Percentiles rank a stretch among this genome's conserved stretches.
These are phyloP conservation scores for Sylvietta virens DNA, from an alignment of 2,113 vertebrate species.

Conservation along the genomic window DNA sequence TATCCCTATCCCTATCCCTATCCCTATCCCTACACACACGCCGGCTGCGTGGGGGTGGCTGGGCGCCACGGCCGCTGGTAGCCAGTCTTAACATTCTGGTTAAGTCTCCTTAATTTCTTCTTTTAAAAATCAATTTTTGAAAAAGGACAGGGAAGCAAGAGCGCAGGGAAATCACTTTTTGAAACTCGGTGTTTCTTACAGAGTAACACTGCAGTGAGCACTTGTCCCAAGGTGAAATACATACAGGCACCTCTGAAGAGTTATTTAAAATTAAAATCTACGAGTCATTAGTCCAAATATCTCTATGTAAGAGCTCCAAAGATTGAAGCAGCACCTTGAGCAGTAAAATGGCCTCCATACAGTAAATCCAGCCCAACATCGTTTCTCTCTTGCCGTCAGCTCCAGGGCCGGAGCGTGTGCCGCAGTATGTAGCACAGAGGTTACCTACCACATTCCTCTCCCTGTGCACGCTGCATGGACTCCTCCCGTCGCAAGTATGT, in stretches of 20 bases:
- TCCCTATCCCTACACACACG: fast-evolving
- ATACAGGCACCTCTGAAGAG: neutral
- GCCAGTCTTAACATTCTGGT: no score
- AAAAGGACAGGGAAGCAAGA: neutral
- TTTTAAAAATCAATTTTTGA: fast-evolving
- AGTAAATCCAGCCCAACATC: neutral
- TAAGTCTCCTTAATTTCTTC: neutral
- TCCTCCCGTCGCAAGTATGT: neutral
- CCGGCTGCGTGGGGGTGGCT: no score
- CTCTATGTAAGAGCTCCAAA: neutral
- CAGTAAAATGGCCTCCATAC: neutral
- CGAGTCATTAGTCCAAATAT: neutral
- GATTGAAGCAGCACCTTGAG: neutral
- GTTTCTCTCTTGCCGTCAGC: neutral
- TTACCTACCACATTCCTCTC: neutral
- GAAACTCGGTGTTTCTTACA: neutral
- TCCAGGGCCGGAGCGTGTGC: neutral
- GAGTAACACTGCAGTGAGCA: fast-evolving
- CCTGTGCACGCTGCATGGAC: fast-evolving
- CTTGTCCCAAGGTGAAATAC: neutral
- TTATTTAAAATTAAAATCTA: neutral
- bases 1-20: no score
- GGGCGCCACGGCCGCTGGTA: neutral
- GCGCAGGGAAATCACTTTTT: neutral
- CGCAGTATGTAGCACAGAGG: neutral